Evolutionary conservation across 2,113 vertebrate genomes (phyloP).

Genomic region (Procavia capensis): DNA sequence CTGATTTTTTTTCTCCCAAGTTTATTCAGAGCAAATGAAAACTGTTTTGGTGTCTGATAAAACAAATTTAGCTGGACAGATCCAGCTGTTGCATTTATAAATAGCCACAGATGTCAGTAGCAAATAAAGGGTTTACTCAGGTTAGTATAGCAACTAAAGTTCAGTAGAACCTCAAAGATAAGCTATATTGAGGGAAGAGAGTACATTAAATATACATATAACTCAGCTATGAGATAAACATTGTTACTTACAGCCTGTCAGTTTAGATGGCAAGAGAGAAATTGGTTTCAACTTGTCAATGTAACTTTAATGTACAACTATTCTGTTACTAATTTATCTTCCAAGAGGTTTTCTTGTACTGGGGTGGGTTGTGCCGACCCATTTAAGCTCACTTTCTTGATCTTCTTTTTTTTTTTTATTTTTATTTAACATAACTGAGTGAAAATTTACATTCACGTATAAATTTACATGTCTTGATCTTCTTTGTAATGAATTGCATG

Average conservation of each 20-base stretch:
- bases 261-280: slow-evolving; percentile 61
- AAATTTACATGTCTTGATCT: too few species aligned
- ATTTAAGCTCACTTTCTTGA: slow-evolving; percentile 10
- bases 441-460: too few species aligned
- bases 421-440: too few species aligned
- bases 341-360: slow-evolving; percentile 20
- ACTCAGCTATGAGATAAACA: slow-evolving; percentile 58
- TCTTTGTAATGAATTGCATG: slow-evolving; percentile 13
- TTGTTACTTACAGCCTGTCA: slow-evolving; percentile 55
- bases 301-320: slow-evolving; percentile 52
- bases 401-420: too few species aligned
- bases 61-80: slow-evolving; percentile 86
- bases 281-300: slow-evolving; percentile 61
- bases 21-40: slow-evolving; percentile 79
- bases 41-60: slow-evolving; percentile 75
- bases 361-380: slow-evolving; percentile 13
- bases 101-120: slow-evolving; percentile 88
- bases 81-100: slow-evolving; percentile 91
- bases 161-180: slow-evolving; percentile 85
- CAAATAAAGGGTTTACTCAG: slow-evolving; percentile 85
- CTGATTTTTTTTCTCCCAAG: slow-evolving; percentile 80
- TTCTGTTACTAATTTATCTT: slow-evolving; percentile 37
- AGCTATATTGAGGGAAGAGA: slow-evolving; percentile 66
- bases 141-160: slow-evolving; percentile 89
- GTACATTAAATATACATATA: slow-evolving; percentile 73